phyloP scores from a whole-genome alignment of 1,140 invertebrate species.

The Drosophila navojoa region DNA sequence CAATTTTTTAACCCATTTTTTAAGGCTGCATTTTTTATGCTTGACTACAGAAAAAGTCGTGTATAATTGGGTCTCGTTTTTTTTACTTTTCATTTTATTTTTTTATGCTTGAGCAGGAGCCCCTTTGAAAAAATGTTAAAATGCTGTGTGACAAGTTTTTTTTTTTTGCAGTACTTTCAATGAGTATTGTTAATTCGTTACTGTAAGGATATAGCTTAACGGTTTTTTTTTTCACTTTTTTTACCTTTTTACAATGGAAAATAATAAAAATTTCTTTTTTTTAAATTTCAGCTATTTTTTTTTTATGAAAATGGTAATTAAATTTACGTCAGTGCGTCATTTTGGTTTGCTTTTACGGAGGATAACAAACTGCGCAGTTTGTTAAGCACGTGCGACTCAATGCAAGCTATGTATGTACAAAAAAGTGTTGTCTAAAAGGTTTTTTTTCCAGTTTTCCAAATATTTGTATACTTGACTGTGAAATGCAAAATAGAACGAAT shows the following conservation, averaged over 20 bases:
- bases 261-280: slow-evolving; percentile 28
- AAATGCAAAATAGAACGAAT: too few species aligned
- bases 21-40: slow-evolving; percentile 69
- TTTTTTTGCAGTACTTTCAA: slow-evolving; percentile 52
- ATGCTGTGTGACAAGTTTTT: slow-evolving; percentile 74
- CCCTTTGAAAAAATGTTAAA: slow-evolving; percentile 55
- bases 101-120: slow-evolving; percentile 28
- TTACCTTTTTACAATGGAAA: slow-evolving; percentile 37
- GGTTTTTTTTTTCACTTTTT: slow-evolving; percentile 14
- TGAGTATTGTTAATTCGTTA: slow-evolving; percentile 58
- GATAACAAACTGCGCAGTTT: slow-evolving; percentile 64
- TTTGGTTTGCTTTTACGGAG: slow-evolving; percentile 35
- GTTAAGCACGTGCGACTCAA: slow-evolving; percentile 49
- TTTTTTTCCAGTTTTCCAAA: not conserved
- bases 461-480: not conserved
- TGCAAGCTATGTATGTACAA: not conserved
- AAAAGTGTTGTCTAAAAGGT: too few species aligned
- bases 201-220: slow-evolving; percentile 33
- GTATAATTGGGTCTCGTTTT: slow-evolving; percentile 67
- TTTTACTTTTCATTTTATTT: not conserved
- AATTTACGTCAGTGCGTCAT: slow-evolving; percentile 70
- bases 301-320: slow-evolving; percentile 71
- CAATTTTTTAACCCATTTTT: slow-evolving; percentile 74
- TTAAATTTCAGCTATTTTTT: slow-evolving; percentile 7
- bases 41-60: slow-evolving; percentile 76